Percentiles rank a stretch among this genome's conserved stretches.
Conservation (phyloP, 2,113 vertebrate genomes). For the Pandion haliaetus region DNA sequence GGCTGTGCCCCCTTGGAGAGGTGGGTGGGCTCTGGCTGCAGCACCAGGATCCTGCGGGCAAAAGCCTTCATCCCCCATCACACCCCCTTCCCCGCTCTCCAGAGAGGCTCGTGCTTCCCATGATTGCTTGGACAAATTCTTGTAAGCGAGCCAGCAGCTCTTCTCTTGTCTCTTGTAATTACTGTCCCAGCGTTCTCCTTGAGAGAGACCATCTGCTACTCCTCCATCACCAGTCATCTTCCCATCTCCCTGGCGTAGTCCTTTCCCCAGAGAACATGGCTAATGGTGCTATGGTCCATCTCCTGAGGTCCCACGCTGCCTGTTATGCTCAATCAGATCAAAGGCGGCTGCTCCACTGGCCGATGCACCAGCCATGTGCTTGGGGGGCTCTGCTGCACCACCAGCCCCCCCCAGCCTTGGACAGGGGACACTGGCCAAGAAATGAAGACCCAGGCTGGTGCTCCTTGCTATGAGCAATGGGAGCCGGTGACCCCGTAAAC, state of each 20-base stretch:
- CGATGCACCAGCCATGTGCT: background rate
- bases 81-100: rapidly evolving
- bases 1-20: background rate
- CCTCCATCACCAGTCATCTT: slow-evolving; percentile 37
- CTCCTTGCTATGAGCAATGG: background rate
- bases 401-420: background rate
- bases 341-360: background rate
- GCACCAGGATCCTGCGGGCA: background rate
- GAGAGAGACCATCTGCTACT: slow-evolving; percentile 58
- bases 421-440: background rate
- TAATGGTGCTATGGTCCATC: background rate
- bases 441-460: background rate
- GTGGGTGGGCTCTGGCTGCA: background rate
- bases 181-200: slow-evolving; percentile 32
- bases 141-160: slow-evolving; percentile 1
- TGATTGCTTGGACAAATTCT: slow-evolving; percentile 1
- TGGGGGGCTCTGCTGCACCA: background rate
- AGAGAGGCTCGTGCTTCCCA: background rate
- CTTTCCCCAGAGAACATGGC: background rate
- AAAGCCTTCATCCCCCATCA: background rate
- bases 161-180: slow-evolving; percentile 55
- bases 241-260: background rate
- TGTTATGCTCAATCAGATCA: background rate
- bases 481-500: background rate
- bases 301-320: background rate